These are phyloP conservation scores for Carassius auratus DNA, from an alignment of 2,113 vertebrate genomes.

Conservation along the genomic window DNA sequence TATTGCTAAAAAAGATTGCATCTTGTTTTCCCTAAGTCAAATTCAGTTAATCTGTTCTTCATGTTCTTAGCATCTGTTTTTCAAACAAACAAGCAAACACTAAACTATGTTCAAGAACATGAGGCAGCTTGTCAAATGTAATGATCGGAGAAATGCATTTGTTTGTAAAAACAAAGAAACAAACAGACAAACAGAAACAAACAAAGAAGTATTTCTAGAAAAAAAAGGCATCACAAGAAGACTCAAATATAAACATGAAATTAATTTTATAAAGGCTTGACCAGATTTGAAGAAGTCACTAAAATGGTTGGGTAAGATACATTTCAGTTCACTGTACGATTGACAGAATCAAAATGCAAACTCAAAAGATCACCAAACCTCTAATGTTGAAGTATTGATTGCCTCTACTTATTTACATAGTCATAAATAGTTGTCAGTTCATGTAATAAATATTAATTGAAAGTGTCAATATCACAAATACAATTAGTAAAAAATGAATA, in stretches of 20 bases:
- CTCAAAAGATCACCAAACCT: constrained; percentile 11
- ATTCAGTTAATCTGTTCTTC: background rate
- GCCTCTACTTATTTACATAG: constrained; percentile 1
- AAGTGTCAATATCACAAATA: background rate
- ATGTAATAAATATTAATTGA: constrained; percentile 4
- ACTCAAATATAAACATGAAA: background rate
- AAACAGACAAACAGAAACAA: too few species aligned
- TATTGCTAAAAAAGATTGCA: background rate
- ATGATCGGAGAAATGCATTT: background rate
- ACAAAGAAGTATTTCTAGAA: background rate
- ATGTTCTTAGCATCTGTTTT: background rate
- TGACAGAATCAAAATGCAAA: background rate
- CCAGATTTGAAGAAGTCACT: background rate
- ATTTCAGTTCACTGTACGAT: background rate
- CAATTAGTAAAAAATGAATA: too few species aligned
- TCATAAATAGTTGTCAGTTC: background rate
- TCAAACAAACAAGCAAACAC: background rate
- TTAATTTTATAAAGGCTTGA: background rate
- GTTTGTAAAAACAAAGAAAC: background rate
- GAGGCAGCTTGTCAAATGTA: background rate
- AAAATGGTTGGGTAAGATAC: background rate
- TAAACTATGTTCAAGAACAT: background rate
- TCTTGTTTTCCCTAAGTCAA: background rate
- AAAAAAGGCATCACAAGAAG: background rate
- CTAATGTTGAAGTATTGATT: constrained; percentile 29